Evolutionary conservation across 2,113 vertebrate genomes (phyloP), one percentile per base, ranked within the genome.

Genomic region (Prietella phreatophila): DNA sequence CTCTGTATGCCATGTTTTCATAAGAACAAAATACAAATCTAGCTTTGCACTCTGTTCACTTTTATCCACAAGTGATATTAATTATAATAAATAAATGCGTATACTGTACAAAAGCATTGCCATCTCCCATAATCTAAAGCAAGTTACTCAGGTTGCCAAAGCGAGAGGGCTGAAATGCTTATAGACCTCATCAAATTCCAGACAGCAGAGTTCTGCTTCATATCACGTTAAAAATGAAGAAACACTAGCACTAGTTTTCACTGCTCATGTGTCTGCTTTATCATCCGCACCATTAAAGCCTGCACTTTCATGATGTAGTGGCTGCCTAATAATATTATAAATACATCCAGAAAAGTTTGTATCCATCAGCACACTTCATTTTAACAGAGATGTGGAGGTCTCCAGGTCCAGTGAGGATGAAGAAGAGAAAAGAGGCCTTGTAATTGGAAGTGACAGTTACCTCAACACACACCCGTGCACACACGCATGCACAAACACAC

Each of bases 361-460:
- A 79, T 63, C 55, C 15, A 58, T 63, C 42, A 76, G 60, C n/a
- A 25, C 58, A 55, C 60, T 53, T 10, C 27, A 63, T n/a, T 47
- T n/a, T 22, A 79, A 60, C 50, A 10, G 56, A 27, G 20, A 80
- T 19, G 27, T 14, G 4, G 42, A 63, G 20, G 47, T 55, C 85
- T 67, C 27, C 13, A 30, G 60, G 27, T 86, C 20, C n/a, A 39
- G n/a, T 56, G 22, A 69, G 19, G 69, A 63, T 75, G 83, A 58
- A 86, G 19, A 75, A n/a, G 47, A 73, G 36, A 63, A 53, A 50
- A 78, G 27, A 85, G 53, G 83, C 47, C 13, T 27, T 83, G 55
- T 87, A 86, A 89, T 75, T 82, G 47, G 82, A 90, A 85, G 56
- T 81, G 86, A 88, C 78, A 81, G 73, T 36, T 76, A 85, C 76